phyloP scores from a whole-genome alignment of 2,113 vertebrate genomes.

The Ciconia stormi region DNA sequence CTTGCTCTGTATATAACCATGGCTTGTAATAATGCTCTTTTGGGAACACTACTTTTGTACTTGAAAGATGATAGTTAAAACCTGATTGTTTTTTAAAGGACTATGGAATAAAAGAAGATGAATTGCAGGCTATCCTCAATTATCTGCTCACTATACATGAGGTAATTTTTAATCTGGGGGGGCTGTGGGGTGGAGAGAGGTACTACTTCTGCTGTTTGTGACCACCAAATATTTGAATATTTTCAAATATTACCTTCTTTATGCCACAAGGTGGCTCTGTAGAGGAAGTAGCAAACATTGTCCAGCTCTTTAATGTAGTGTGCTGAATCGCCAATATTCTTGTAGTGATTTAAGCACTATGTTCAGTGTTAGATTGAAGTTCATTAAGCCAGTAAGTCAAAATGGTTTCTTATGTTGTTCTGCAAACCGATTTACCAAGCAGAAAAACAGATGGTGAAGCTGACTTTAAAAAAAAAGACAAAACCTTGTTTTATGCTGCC shows the following conservation, averaged over 20 bases:
- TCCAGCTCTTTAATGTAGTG: not conserved
- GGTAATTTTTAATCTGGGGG: constrained; percentile 74
- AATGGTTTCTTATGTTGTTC: constrained; percentile 42
- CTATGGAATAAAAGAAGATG: constrained; percentile 93
- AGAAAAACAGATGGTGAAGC: constrained; percentile 56
- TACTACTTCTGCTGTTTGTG: not conserved
- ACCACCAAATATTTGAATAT: not conserved
- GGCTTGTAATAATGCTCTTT: not conserved
- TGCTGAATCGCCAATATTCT: constrained; percentile 1
- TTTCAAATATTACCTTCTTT: not conserved
- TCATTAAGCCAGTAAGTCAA: constrained; percentile 45
- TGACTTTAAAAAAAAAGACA: not conserved
- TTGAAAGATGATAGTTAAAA: not conserved
- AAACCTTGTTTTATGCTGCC: constrained; percentile 32
- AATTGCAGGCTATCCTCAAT: constrained; percentile 96
- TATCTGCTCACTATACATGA: constrained; percentile 97
- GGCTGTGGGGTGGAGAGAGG: too few relatives aligned
- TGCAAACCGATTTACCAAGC: constrained; percentile 16
- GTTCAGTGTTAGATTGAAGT: constrained; percentile 48
- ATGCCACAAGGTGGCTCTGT: constrained; percentile 52
- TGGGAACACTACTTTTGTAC: not conserved
- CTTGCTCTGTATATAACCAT: not conserved
- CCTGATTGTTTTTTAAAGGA: constrained; percentile 81
- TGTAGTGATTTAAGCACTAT: constrained; percentile 47
- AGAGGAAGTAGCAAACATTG: not conserved